Base-by-base conservation (phyloP, 2,888 invertebrate genomes). In the Cancer borealis region DNA sequence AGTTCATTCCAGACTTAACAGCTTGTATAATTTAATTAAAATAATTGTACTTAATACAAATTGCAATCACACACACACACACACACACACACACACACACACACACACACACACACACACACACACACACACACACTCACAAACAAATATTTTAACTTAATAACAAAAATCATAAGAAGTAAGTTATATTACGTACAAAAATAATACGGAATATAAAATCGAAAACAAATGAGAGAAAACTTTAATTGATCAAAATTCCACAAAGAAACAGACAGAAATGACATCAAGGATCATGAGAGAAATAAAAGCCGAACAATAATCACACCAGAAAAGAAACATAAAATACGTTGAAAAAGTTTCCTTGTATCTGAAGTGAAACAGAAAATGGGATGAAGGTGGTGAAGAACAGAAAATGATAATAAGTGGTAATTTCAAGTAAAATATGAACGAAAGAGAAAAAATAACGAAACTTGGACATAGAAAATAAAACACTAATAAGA, bases 1-100 rank as follows among this genome's bases (percentile, higher is more conserved):
- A 12, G 79, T 79, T 79, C 79, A 79, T 79, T 79, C 79, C 79
- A 79, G 79, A 79, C 79, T 79, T 79, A 79, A 79, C 79, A 79
- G 79, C 79, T 79, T 79, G 30, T 30, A 79, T 79, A 79, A 79
- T 79, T 79, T 79, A 26, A 79, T 79, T 30, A 79, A 79, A 79
- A 79, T 79, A 79, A 79, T 79, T 79, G 79, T 79, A 79, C 79
- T 79, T 79, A 26, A 26, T 79, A 79, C 79, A 79, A 79, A 79
- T 79, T 79, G 79, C 79, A 79, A 79, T 79, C 30, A 79, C 79
- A 79, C 79, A 79, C 26, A 30, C 79, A 10, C 79, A 21, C 79
- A 79, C 30, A 79, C 79, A 30, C 66, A 66, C 66, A 66, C 66
- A 66, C 66, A 66, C 66, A 66, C 66, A 66, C 66, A 66, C 66